phyloP scores from a whole-genome alignment of 2,113 vertebrate species.

The Aplodontia rufa region DNA sequence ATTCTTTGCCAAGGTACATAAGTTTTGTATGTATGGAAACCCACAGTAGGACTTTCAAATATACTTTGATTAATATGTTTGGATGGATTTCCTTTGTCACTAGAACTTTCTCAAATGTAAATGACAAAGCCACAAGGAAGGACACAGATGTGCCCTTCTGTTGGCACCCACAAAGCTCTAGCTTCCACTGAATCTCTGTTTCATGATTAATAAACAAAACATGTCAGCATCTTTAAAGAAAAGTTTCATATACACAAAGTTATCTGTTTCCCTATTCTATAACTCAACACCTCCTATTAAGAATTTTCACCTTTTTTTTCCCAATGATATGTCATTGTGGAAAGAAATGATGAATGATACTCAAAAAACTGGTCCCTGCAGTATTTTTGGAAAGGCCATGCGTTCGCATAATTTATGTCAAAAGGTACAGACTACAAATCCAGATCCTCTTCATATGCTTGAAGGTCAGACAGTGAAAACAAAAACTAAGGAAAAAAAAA shows the following conservation, averaged over 20 bases:
- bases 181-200: background rate
- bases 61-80: background rate
- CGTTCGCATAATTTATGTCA: conserved; percentile 71
- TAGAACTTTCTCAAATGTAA: conserved; percentile 12
- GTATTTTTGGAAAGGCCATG: conserved; percentile 75
- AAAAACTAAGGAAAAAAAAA: background rate
- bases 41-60: background rate
- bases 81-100: background rate
- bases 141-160: background rate
- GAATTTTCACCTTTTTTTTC: conserved; percentile 57
- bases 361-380: conserved; percentile 48
- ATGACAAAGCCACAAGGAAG: background rate
- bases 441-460: conserved; percentile 58
- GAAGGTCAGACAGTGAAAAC: conserved; percentile 72
- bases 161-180: background rate
- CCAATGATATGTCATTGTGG: conserved; percentile 49
- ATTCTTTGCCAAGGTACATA: background rate
- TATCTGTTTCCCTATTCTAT: conserved; percentile 11
- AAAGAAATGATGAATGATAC: conserved; percentile 71
- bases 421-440: conserved; percentile 64
- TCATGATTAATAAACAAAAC: background rate
- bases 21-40: background rate
- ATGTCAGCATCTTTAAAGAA: background rate
- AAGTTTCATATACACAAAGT: background rate
- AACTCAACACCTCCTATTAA: background rate